Conservation (phyloP, 23 tunicate genomes). For the Aplidium turbinatum region DNA sequence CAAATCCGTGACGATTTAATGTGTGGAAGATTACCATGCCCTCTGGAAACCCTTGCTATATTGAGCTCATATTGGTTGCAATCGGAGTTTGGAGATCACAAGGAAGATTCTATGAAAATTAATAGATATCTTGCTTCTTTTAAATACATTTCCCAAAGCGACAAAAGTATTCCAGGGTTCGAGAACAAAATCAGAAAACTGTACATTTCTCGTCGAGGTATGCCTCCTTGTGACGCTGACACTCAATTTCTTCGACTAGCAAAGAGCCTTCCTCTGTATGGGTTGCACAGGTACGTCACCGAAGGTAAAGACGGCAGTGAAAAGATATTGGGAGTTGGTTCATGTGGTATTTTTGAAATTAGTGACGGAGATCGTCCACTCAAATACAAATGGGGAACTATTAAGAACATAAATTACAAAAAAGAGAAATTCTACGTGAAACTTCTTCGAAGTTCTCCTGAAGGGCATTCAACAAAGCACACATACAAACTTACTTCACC, state of each 20-base stretch:
- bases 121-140: slow-evolving; percentile 28
- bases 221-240: slow-evolving; percentile 79
- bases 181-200: slow-evolving; percentile 39
- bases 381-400: slow-evolving; percentile 46
- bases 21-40: slow-evolving; percentile 47
- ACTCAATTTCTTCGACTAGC: slow-evolving; percentile 68
- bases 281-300: slow-evolving; percentile 64
- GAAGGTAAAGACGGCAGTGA: slow-evolving; percentile 33
- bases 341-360: slow-evolving; percentile 55
- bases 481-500: slow-evolving; percentile 40
- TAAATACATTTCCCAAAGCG: slow-evolving; percentile 12
- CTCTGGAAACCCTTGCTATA: slow-evolving; percentile 52
- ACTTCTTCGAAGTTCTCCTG: slow-evolving; percentile 21
- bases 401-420: slow-evolving; percentile 63
- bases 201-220: slow-evolving; percentile 46
- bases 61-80: slow-evolving; percentile 77
- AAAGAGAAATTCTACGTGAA: slow-evolving; percentile 65
- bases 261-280: slow-evolving; percentile 53
- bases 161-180: slow-evolving; percentile 36
- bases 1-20: slow-evolving; percentile 78
- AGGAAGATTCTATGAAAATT: slow-evolving; percentile 19
- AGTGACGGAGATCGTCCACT: slow-evolving; percentile 26
- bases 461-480: slow-evolving; percentile 36
- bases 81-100: slow-evolving; percentile 64
- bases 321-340: slow-evolving; percentile 44